Conservation (phyloP, 1,140 invertebrate genomes). For the Cylas formicarius region DNA sequence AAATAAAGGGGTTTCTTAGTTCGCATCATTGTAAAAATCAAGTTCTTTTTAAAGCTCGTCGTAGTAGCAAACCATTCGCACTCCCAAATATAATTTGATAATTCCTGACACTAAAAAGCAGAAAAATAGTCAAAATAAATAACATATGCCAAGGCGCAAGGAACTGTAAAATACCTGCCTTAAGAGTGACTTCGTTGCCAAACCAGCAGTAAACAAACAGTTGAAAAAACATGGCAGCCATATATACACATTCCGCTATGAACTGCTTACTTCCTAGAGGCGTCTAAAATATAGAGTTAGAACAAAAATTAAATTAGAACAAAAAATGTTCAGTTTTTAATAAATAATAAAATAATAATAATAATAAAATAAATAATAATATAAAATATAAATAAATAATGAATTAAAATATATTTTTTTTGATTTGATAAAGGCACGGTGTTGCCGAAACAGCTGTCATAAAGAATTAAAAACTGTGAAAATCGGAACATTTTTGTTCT, state of each 20-base stretch:
- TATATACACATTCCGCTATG: slow-evolving; percentile 44
- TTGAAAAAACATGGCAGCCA: slow-evolving; percentile 45
- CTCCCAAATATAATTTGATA: slow-evolving; percentile 24
- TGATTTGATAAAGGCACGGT: too few relatives aligned
- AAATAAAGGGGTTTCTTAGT: slow-evolving; percentile 46
- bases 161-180: slow-evolving; percentile 38
- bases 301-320: slow-evolving; percentile 9
- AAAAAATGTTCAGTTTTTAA: too few relatives aligned
- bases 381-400: too few relatives aligned
- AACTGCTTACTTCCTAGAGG: slow-evolving; percentile 39
- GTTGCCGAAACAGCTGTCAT: too few relatives aligned
- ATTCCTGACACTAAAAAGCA: slow-evolving; percentile 21
- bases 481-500: too few relatives aligned
- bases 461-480: too few relatives aligned
- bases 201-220: slow-evolving; percentile 52
- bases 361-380: not conserved
- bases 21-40: slow-evolving; percentile 45
- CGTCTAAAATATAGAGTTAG: slow-evolving; percentile 22
- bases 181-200: slow-evolving; percentile 49
- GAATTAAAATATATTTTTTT: too few relatives aligned
- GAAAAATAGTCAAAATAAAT: slow-evolving; percentile 4
- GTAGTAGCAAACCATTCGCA: slow-evolving; percentile 24
- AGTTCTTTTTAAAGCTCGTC: slow-evolving; percentile 35
- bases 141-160: not conserved
- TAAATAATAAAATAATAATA: slow-evolving; percentile 1